Conservation (phyloP, 2,888 invertebrate species). For the Tipula confusa region DNA sequence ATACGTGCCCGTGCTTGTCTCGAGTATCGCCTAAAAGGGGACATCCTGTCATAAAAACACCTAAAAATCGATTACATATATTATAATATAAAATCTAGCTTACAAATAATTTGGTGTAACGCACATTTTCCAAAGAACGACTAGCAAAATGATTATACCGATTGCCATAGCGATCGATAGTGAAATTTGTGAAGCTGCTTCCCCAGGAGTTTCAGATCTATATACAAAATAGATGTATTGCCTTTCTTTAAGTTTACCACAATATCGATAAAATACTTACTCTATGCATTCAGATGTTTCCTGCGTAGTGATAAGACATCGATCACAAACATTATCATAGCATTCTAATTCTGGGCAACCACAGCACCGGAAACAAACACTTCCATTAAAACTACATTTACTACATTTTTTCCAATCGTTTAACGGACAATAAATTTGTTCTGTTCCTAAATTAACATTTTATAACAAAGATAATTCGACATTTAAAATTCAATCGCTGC, state of each 20-base stretch:
- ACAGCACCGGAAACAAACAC: not conserved
- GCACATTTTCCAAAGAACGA: constrained; percentile 39
- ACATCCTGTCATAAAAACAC: not conserved
- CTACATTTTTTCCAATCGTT: not conserved
- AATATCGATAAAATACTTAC: not conserved
- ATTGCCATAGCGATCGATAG: constrained; percentile 39
- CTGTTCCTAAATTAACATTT: not conserved
- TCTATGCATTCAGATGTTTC: not conserved
- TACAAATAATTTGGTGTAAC: constrained; percentile 37
- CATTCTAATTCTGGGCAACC: not conserved
- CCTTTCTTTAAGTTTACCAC: too few species aligned
- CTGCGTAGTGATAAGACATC: not conserved
- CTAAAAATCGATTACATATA: not conserved
- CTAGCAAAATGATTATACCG: constrained; percentile 39
- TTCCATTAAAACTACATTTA: not conserved
- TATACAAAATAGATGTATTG: not conserved
- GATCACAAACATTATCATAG: not conserved
- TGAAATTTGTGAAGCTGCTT: constrained; percentile 40
- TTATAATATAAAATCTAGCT: constrained; percentile 33
- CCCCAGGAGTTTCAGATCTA: constrained; percentile 33
- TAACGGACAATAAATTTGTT: not conserved
- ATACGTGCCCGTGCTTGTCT: not conserved
- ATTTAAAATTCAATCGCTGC: not conserved
- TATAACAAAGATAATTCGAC: not conserved
- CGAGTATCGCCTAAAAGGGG: not conserved